phyloP scores from a whole-genome alignment of 2,888 invertebrate species.

The Mechanitis mazaeus region DNA sequence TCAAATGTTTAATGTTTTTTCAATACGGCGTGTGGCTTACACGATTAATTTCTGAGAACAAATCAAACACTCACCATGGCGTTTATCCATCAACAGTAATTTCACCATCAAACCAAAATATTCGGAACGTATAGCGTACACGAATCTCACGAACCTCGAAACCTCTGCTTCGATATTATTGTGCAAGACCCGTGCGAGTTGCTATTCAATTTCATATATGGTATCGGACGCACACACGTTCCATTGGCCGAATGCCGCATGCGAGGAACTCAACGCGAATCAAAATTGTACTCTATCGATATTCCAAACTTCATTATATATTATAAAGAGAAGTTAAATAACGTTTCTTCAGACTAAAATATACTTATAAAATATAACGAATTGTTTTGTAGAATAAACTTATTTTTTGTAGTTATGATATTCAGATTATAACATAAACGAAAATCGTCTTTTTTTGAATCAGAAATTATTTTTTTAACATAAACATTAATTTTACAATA shows the following conservation, averaged over 20 bases:
- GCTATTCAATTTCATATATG: slow-evolving; percentile 75
- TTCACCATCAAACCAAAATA: slow-evolving; percentile 34
- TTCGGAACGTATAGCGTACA: slow-evolving; percentile 37
- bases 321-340: not conserved
- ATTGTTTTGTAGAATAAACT: too few relatives aligned
- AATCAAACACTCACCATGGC: slow-evolving; percentile 32
- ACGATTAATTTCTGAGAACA: not conserved
- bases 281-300: slow-evolving; percentile 30
- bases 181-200: slow-evolving; percentile 65
- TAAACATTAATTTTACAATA: too few relatives aligned
- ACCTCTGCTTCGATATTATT: slow-evolving; percentile 60
- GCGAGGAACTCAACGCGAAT: slow-evolving; percentile 49
- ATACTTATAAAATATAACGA: too few relatives aligned
- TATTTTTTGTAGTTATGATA: too few relatives aligned
- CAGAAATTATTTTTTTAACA: too few relatives aligned
- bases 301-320: slow-evolving; percentile 3
- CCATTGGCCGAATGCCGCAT: slow-evolving; percentile 53
- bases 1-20: not conserved
- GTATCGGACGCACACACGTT: slow-evolving; percentile 60
- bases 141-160: slow-evolving; percentile 34
- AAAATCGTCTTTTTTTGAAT: too few relatives aligned
- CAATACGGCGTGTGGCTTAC: too few relatives aligned
- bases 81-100: slow-evolving; percentile 36
- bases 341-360: too few relatives aligned
- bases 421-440: too few relatives aligned